Percentiles rank a stretch among this genome's conserved stretches.
Conservation (phyloP, 1,140 invertebrate species). For the Drusus annulatus region DNA sequence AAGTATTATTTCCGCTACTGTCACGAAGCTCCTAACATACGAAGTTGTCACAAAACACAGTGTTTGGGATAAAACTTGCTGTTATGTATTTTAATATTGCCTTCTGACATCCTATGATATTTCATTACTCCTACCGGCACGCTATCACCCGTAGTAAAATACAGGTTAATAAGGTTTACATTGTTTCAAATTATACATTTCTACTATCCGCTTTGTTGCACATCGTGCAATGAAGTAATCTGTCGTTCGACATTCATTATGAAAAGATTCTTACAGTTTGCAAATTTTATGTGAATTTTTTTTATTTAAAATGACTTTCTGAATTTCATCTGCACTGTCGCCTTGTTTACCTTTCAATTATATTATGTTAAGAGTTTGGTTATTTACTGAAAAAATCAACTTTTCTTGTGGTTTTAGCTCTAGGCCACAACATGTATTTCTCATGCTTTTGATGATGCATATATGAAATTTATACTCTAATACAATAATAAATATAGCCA, state of each 20-base stretch:
- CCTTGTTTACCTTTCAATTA: no score
- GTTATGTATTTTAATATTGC: not conserved
- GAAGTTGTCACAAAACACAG: not conserved
- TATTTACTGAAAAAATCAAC: no score
- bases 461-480: no score
- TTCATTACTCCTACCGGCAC: not conserved
- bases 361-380: no score
- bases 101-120: not conserved
- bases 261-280: not conserved
- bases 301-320: not conserved
- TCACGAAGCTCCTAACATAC: not conserved
- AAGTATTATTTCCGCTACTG: no score
- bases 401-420: no score
- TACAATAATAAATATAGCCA: no score
- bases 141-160: not conserved
- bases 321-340: no score
- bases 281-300: not conserved
- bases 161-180: not conserved
- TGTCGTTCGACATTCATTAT: not conserved
- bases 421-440: no score
- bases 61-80: not conserved
- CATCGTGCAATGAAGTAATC: constrained; percentile 6
- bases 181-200: constrained; percentile 8
- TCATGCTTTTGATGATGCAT: no score
- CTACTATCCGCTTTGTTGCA: not conserved